Conservation (phyloP, 2,797 vertebrate genomes). For the Momotus momota region DNA sequence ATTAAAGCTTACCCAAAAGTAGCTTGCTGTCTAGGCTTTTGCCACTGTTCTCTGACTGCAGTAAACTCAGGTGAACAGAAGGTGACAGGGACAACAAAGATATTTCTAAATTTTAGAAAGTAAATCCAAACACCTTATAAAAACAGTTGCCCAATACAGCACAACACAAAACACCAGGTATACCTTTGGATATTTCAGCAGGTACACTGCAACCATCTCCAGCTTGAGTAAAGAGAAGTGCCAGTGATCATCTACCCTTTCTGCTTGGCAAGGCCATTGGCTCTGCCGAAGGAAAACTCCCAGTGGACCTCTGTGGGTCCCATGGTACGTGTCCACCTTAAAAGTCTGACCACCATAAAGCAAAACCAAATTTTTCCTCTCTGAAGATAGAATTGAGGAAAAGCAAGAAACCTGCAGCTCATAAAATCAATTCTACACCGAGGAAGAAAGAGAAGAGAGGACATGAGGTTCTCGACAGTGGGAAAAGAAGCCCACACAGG, state of each 20-base stretch:
- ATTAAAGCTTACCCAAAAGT: neutral
- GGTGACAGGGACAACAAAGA: neutral
- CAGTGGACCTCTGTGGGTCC: neutral
- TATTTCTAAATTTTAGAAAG: neutral
- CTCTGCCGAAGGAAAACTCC: neutral
- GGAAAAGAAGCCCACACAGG: neutral
- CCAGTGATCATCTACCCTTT: neutral
- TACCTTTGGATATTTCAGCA: neutral
- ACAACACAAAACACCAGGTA: neutral
- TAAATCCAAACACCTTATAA: neutral
- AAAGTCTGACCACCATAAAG: neutral
- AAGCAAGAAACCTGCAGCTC: neutral
- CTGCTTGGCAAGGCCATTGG: neutral
- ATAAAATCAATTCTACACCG: rapidly evolving
- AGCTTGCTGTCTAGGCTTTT: neutral
- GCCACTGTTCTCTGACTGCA: neutral
- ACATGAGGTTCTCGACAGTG: neutral
- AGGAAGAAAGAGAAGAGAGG: neutral
- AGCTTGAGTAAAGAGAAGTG: neutral
- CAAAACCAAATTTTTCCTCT: neutral
- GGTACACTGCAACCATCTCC: neutral
- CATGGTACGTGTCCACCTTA: neutral
- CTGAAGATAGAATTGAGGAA: neutral
- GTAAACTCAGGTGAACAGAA: neutral
- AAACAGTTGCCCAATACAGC: neutral